Conservation (phyloP, 1,140 invertebrate genomes). For the Drosophila pallidifrons region DNA sequence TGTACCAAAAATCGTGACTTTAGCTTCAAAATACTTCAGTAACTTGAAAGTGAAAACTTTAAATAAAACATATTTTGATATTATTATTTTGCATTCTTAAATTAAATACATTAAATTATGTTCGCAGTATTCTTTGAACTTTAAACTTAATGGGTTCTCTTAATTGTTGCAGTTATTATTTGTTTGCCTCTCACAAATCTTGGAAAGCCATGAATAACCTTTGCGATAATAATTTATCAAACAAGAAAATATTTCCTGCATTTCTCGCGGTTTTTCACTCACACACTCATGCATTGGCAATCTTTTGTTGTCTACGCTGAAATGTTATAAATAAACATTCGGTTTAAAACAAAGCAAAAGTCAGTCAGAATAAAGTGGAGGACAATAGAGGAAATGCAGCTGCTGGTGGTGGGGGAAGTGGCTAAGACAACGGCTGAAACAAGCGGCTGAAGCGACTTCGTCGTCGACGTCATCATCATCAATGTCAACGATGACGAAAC, state of each 20-base stretch:
- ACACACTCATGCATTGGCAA: not conserved
- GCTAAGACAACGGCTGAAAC: conserved; percentile 19
- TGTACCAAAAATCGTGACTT: no score
- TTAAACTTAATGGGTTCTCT: no score
- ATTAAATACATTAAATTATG: no score
- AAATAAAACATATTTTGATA: no score
- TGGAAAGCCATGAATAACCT: not conserved
- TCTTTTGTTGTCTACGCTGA: conserved; percentile 33
- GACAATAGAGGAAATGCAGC: not conserved
- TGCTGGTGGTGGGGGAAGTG: not conserved
- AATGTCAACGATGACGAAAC: conserved; percentile 76
- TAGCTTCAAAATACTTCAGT: no score
- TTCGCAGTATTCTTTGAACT: no score
- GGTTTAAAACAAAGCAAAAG: conserved; percentile 58
- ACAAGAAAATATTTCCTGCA: conserved; percentile 7
- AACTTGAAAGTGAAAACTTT: no score
- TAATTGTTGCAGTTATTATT: not conserved
- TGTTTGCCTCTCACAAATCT: not conserved
- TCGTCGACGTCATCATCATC: conserved; percentile 21
- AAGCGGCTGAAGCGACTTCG: not conserved
- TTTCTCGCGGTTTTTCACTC: conserved; percentile 24
- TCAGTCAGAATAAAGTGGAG: conserved; percentile 22
- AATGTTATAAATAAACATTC: conserved; percentile 69
- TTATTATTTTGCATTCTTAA: no score
- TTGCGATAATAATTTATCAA: conserved; percentile 1